A percentile compares a stretch with the other conserved stretches of the same genome.
Conservation (phyloP, 2,888 invertebrate species). For the Orchesellides sinensis region DNA sequence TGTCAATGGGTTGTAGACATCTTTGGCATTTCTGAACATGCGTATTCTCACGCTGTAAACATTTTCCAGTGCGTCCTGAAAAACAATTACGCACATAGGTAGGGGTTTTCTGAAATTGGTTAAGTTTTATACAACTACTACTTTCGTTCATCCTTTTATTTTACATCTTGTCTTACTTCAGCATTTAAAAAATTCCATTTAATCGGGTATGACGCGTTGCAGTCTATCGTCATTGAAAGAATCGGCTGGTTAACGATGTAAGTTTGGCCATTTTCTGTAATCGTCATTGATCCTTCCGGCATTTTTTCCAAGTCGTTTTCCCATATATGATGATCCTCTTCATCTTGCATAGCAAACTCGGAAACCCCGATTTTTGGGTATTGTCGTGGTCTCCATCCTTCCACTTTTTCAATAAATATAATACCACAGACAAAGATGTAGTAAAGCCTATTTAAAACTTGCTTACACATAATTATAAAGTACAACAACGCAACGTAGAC, state of each 20-base stretch:
- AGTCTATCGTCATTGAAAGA: slow-evolving; percentile 60
- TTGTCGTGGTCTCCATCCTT: slow-evolving; percentile 58
- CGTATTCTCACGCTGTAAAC: slow-evolving; percentile 60
- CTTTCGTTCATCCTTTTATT: not conserved
- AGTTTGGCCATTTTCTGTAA: slow-evolving; percentile 61
- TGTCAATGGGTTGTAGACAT: slow-evolving; percentile 58
- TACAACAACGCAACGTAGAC: too few species aligned
- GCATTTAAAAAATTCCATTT: slow-evolving; percentile 64
- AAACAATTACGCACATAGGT: not conserved
- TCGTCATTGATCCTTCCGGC: slow-evolving; percentile 46
- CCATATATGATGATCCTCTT: slow-evolving; percentile 65
- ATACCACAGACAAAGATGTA: not conserved
- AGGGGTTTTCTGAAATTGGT: not conserved
- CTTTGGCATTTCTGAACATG: slow-evolving; percentile 41
- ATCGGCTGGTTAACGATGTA: slow-evolving; percentile 53
- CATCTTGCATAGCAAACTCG: slow-evolving; percentile 62
- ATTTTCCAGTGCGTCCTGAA: slow-evolving; percentile 50
- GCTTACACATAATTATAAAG: too few species aligned
- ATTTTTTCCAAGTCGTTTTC: slow-evolving; percentile 66
- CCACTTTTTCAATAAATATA: not conserved
- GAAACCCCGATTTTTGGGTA: slow-evolving; percentile 61
- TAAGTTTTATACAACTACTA: not conserved
- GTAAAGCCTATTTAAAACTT: too few species aligned
- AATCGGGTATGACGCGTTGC: slow-evolving; percentile 68
- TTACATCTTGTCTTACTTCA: slow-evolving; percentile 26